Evolutionary conservation across 2,113 vertebrate species (phyloP), one percentile per base, ranked within the genome.

Genomic region (Mugil cephalus): DNA sequence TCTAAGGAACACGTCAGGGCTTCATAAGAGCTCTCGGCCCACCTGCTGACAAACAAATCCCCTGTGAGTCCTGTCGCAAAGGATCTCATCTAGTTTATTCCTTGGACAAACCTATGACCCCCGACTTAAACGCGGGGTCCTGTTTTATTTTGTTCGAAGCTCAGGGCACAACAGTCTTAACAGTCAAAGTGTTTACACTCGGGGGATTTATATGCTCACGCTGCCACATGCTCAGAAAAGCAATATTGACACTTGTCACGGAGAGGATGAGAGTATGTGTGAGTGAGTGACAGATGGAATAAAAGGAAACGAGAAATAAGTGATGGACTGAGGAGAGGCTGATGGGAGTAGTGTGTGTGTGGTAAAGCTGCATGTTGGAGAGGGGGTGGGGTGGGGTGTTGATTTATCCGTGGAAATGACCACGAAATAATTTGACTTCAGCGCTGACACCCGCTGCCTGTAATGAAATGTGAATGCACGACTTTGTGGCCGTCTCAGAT

Each of bases 111-210:
- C 6, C 8, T 36, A 6, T 19, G 40, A 38, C 70, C 54, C 15
- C 18, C 10, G 34, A 62, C 38, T 39, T 35, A 1, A 35, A 24
- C 12, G 8, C 1, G 0, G 17, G n/a, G 8, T 52, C 35, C 15
- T 2, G 48, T 5, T 3, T 19, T 5, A 10, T 80, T 88, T 91
- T 92, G 86, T 90, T 92, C 86, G 17, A 80, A 79, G 88, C 90
- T 92, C 85, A 66, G 85, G 55, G 72, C 74, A 69, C 62, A 87
- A 88, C 82, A 82, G 88, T 86, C 82, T 70, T 69, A 87, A 70
- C 77, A 88, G 87, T 92, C 88, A 80, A 68, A 62, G 65, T 60
- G 67, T 74, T 83, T 55, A 45, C 84, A 79, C 72, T 78, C 17
- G 8, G 38, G 39, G 53, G 51, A 14, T 60, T 50, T 58, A 76